Percentiles rank a stretch among this genome's conserved stretches.
Conservation (phyloP, 2,797 vertebrate species). For the Tadarida brasiliensis region DNA sequence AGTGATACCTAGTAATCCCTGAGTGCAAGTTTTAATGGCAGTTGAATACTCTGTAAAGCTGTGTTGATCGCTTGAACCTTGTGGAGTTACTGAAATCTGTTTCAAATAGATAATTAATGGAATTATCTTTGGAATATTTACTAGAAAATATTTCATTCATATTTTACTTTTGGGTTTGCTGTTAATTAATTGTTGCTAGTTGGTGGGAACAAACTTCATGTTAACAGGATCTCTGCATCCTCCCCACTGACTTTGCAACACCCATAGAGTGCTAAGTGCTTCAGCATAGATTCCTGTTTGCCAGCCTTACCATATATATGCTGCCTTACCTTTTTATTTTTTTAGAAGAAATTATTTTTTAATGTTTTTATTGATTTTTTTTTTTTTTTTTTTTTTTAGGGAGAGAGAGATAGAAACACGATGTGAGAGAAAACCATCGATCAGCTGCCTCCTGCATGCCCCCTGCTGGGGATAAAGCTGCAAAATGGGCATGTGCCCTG, state of each 20-base stretch:
- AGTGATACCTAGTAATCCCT: neutral
- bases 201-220: neutral
- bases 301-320: neutral
- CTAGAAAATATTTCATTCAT: neutral
- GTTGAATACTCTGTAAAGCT: neutral
- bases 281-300: neutral
- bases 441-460: no score
- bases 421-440: no score
- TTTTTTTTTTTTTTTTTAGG: no score
- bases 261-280: rapidly evolving
- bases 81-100: neutral
- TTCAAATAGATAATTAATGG: neutral
- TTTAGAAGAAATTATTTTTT: no score
- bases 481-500: no score
- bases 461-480: no score
- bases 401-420: no score
- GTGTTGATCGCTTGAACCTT: neutral
- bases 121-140: neutral
- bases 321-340: no score
- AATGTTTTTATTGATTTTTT: no score
- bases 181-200: neutral
- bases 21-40: neutral
- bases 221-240: neutral
- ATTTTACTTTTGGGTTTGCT: neutral
- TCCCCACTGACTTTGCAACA: neutral